Conservation (phyloP, 2,888 invertebrate genomes). For the Schizotus pectinicornis region DNA sequence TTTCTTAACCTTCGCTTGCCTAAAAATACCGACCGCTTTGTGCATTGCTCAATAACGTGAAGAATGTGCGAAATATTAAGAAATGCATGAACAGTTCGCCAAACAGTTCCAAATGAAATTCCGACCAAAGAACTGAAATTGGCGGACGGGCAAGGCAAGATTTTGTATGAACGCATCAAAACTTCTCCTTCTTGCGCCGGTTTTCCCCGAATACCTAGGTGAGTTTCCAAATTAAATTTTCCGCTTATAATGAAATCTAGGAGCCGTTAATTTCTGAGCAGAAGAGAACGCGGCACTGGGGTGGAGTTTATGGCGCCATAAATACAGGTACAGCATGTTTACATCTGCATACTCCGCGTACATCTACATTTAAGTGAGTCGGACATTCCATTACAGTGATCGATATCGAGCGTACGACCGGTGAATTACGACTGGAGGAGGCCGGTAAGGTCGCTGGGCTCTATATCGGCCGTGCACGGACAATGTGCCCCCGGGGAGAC, state of each 20-base stretch:
- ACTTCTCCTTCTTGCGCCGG: too few species aligned
- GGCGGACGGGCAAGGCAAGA: too few species aligned
- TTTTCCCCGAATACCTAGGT: too few species aligned
- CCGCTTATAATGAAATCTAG: slow-evolving; percentile 7
- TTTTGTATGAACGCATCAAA: too few species aligned
- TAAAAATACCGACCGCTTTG: too few species aligned
- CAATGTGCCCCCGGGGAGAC: slow-evolving; percentile 30
- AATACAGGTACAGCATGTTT: slow-evolving; percentile 29
- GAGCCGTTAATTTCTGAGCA: slow-evolving; percentile 11
- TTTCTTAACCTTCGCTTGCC: too few species aligned
- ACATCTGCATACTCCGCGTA: slow-evolving; percentile 25
- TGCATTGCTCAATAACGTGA: too few species aligned
- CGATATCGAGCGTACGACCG: slow-evolving; percentile 27
- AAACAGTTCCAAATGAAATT: too few species aligned
- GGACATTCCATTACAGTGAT: slow-evolving; percentile 36
- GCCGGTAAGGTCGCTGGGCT: slow-evolving; percentile 25
- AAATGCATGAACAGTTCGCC: too few species aligned
- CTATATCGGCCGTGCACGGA: slow-evolving; percentile 30
- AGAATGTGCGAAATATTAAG: too few species aligned
- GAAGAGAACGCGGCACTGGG: background rate
- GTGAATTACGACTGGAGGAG: slow-evolving; percentile 20
- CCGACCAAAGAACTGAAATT: too few species aligned
- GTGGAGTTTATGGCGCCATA: slow-evolving; percentile 30
- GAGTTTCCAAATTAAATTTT: background rate
- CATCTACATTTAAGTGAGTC: slow-evolving; percentile 33